phyloP scores from a whole-genome alignment of 2,113 vertebrate species.

The Alligator sinensis region DNA sequence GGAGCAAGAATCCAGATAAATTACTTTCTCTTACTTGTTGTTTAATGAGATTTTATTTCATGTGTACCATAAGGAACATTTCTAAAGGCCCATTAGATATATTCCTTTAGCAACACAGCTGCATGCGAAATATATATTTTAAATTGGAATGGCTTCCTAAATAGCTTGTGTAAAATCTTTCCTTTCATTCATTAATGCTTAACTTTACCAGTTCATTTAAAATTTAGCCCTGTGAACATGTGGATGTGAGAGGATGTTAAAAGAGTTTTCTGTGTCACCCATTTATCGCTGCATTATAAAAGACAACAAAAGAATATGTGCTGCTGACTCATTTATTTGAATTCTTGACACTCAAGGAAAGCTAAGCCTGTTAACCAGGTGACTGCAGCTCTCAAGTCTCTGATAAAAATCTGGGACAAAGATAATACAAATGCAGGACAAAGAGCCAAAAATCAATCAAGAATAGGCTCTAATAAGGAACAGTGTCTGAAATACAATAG shows the following conservation, averaged over 20 bases:
- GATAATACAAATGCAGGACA: not conserved
- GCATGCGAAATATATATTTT: not conserved
- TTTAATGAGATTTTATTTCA: not conserved
- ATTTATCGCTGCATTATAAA: not conserved
- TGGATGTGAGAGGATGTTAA: not conserved
- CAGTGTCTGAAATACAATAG: not conserved
- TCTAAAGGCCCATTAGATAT: not conserved
- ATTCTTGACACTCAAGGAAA: not conserved
- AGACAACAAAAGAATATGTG: not conserved
- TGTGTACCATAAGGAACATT: not conserved
- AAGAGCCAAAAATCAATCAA: constrained; percentile 1
- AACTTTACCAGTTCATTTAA: not conserved
- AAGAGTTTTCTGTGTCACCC: not conserved
- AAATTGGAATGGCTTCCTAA: not conserved
- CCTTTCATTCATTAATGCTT: not conserved
- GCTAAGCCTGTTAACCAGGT: not conserved
- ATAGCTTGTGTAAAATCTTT: not conserved
- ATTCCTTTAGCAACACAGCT: not conserved
- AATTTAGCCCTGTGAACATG: not conserved
- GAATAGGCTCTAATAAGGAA: not conserved
- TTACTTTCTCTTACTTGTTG: constrained; percentile 1
- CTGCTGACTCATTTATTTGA: not conserved
- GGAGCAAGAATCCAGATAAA: not conserved
- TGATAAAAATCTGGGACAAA: constrained; percentile 7
- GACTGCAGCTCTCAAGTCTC: not conserved